phyloP scores from a whole-genome alignment of 2,797 vertebrate genomes.

The Ciconia nigra region DNA sequence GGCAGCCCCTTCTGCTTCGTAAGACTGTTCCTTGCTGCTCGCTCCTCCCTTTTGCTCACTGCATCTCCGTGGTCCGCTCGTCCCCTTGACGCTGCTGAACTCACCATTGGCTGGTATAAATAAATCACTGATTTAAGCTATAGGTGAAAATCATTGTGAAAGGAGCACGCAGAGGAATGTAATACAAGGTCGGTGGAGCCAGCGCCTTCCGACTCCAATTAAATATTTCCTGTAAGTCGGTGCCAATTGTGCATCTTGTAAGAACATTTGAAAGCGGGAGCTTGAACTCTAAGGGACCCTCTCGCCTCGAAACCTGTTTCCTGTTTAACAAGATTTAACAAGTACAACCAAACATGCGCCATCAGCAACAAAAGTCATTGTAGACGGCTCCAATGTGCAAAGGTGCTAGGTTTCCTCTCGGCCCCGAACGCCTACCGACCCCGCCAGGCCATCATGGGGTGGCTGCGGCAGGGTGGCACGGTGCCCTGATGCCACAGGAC shows the following conservation, averaged over 20 bases:
- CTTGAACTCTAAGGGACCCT: constrained; percentile 77
- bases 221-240: constrained; percentile 76
- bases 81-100: neutral
- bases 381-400: constrained; percentile 38
- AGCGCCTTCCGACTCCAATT: constrained; percentile 75
- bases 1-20: neutral
- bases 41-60: neutral
- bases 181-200: constrained; percentile 68
- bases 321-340: constrained; percentile 81
- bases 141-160: constrained; percentile 57
- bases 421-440: neutral
- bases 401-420: constrained; percentile 61
- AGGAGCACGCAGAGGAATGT: constrained; percentile 56
- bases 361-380: constrained; percentile 75
- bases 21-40: neutral
- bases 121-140: constrained; percentile 62
- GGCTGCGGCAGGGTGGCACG: neutral
- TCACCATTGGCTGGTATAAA: constrained; percentile 62
- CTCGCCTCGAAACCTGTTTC: constrained; percentile 79
- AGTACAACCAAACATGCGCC: constrained; percentile 68
- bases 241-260: constrained; percentile 79
- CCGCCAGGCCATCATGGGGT: neutral
- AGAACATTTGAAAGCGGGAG: constrained; percentile 73
- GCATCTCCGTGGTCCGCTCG: neutral
- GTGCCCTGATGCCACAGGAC: neutral